Evolutionary conservation across 2,888 invertebrate genomes (phyloP), one percentile per base, ranked within the genome.

Genomic region (Melieria omissa): DNA sequence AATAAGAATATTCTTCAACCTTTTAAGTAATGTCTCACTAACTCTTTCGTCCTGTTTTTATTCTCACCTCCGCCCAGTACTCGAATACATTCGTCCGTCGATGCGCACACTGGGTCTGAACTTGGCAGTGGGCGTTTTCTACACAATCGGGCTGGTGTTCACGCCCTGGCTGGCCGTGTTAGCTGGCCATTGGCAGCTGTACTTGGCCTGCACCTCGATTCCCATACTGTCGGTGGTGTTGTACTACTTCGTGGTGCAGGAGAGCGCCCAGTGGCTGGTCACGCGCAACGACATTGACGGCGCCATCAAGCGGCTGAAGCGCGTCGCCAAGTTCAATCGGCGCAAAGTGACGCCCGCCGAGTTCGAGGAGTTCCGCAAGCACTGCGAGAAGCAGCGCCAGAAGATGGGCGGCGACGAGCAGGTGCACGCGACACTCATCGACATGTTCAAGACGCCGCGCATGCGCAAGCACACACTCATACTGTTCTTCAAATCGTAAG

Each of bases 251-350:
- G 81, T 90, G 61, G 88, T 88, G 29, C 90, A 90, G n/a, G 90
- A 91, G 82, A 90, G 90, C 77, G 90, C 90, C 0, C 89, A 90
- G 77, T 91, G 91, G 91, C 82, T 91, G 63, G 88, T 90, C 4
- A 89, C 90, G 70, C 88, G 88, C 77, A 89, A 90, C 45, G 85
- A 88, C 74, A 82, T 88, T 1, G 88, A 89, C 58, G 87, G 89
- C 52, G 90, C 91, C 8, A 87, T 90, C 3, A 78, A 82, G 62
- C 88, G 90, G 66, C 88, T 90, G 70, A 85, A 86, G 78, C 86
- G 87, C 62, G 89, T 91, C 44, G 90, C 91, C 2, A 86, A 85
- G 76, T 87, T 89, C 76, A 91, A 91, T 80, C 86, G 87, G 5
- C 86, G 86, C 76, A 80, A 79, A 41, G 85, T 90, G 5, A 80